phyloP scores from a whole-genome alignment of 2,888 invertebrate genomes.

The Drosophila austrosaltans region DNA sequence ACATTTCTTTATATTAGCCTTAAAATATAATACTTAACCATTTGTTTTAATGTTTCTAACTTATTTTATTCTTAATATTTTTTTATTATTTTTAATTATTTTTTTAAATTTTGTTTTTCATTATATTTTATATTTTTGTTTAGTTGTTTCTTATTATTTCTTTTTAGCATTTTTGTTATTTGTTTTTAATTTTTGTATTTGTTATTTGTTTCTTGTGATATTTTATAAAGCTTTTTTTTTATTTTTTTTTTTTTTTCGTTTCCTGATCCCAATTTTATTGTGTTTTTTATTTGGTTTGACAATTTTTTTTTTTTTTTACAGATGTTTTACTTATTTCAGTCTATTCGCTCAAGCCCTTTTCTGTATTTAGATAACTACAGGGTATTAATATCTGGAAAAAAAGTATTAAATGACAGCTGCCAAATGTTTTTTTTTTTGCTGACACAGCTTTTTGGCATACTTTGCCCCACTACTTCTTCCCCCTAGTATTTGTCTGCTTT shows the following conservation, averaged over 20 bases:
- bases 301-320: background rate
- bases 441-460: conserved; percentile 53
- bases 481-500: background rate
- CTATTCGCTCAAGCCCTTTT: conserved; percentile 5
- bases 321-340: background rate
- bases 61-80: too few relatives aligned
- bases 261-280: background rate
- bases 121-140: too few relatives aligned
- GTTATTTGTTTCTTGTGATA: too few relatives aligned
- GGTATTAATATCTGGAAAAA: conserved; percentile 27
- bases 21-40: too few relatives aligned
- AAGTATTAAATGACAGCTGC: conserved; percentile 69
- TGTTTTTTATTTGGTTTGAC: background rate
- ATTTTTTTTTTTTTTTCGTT: background rate
- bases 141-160: too few relatives aligned
- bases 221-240: too few relatives aligned
- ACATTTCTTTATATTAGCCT: too few relatives aligned
- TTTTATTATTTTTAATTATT: too few relatives aligned
- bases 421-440: conserved; percentile 55
- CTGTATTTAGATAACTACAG: conserved; percentile 19
- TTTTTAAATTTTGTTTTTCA: too few relatives aligned
- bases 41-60: too few relatives aligned
- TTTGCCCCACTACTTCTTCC: conserved; percentile 17
- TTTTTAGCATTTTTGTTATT: too few relatives aligned
- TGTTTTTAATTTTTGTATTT: too few relatives aligned